A percentile compares a stretch with the other conserved stretches of the same genome.
Conservation (phyloP, 2,113 vertebrate genomes). For the Rhineura floridana region DNA sequence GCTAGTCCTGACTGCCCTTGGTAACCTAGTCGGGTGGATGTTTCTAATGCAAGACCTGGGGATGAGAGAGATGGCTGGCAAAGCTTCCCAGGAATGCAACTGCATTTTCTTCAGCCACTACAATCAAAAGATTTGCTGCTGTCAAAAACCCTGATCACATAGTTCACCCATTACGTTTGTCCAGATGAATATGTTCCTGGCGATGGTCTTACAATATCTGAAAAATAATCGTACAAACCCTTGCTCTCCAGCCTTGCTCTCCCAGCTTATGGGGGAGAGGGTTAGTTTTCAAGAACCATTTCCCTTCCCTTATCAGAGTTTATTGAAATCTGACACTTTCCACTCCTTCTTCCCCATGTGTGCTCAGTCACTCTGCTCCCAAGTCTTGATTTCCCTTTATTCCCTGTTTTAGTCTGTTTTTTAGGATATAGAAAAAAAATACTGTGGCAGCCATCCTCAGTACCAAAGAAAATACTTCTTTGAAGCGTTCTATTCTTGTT, state of each 20-base stretch:
- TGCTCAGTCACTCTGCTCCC: neutral
- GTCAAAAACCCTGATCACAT: neutral
- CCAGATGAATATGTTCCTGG: neutral
- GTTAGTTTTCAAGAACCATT: neutral
- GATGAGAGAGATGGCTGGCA: neutral
- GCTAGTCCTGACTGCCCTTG: neutral
- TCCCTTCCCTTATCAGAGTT: neutral
- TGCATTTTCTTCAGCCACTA: neutral
- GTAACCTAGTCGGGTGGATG: neutral
- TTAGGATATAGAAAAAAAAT: neutral
- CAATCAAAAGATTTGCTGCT: neutral
- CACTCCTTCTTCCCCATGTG: neutral
- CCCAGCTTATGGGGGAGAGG: neutral
- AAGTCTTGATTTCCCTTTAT: neutral
- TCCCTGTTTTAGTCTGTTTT: slow-evolving; percentile 11
- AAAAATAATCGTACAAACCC: neutral
- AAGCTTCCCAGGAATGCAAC: neutral
- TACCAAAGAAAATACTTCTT: neutral
- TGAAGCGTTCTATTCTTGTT: neutral
- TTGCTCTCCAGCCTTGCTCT: neutral
- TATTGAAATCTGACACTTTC: neutral
- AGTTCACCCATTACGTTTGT: neutral
- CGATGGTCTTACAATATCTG: too few relatives aligned
- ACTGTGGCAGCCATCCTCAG: neutral
- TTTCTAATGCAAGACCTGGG: neutral